Base-by-base conservation (phyloP, 2,797 vertebrate species). In the Kryptolebias ocellatus region DNA sequence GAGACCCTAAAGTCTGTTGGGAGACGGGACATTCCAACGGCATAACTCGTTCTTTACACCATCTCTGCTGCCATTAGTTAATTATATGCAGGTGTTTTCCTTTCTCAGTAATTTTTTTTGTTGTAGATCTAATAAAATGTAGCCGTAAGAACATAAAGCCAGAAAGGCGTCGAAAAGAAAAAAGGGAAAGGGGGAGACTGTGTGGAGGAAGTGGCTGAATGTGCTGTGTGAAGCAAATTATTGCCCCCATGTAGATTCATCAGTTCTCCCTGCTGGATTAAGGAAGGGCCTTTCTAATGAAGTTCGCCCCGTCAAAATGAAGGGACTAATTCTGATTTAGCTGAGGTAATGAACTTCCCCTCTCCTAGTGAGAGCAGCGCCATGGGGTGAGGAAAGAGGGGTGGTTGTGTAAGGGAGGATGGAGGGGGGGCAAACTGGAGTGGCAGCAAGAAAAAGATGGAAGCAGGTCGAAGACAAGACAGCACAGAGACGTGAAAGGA, bases 301-400 rank as follows among this genome's bases (percentile, higher is more conserved):
- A 97, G 96, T 98, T 98, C 90, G 92, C 96, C 95, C 96, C 95
- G 96, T 97, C 96, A 96, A 96, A 97, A 96, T 96, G 95, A 96
- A 96, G 96, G 96, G 96, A 95, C 96, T 98, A 96, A 97, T 98
- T 98, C 97, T 97, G 97, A 98, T 98, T 98, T 96, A 96, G 96
- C 96, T 97, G 96, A 98, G 96, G 95, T 97, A 98, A 98, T 98
- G 96, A 98, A 97, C 96, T 98, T 98, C 96, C 96, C 96, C 96
- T 96, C 96, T 98, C 96, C 96, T 95, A 95, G 95, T 95, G 96
- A 96, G 97, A 96, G 96, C 95, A 95, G 95, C 95, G 95, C 95
- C 95, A 95, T 95, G 96, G 96, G 96, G 96, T 94, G 94, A 95
- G 93, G 72, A 73, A 93, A 94, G 83, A 83, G 86, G 80, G 74